A percentile compares a stretch with the other conserved stretches of the same genome.
These are phyloP conservation scores for Distichodus sexfasciatus DNA, from an alignment of 2,797 vertebrate genomes.

Conservation along the genomic window DNA sequence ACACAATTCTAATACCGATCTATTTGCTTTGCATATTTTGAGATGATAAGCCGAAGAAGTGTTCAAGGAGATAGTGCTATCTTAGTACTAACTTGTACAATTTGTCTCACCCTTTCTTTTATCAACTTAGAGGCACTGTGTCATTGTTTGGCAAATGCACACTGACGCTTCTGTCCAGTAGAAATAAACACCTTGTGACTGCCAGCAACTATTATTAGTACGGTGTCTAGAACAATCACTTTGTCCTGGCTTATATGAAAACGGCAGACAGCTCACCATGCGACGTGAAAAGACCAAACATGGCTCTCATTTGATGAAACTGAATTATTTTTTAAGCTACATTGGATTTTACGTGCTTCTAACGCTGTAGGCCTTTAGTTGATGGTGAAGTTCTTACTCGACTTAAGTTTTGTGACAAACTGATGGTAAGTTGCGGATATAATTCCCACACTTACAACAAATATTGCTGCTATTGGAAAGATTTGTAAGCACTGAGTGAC, in stretches of 20 bases:
- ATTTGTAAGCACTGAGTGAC: too few species aligned
- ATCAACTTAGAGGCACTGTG: background rate
- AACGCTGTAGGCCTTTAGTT: too few species aligned
- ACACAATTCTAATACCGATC: too few species aligned
- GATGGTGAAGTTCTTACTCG: background rate
- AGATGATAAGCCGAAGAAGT: too few species aligned
- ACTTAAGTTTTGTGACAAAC: background rate
- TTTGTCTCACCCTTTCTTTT: background rate
- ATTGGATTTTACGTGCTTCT: background rate
- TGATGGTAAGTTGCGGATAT: background rate
- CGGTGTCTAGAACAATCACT: background rate
- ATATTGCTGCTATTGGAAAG: too few species aligned
- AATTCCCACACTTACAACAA: too few species aligned
- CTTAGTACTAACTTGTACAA: too few species aligned
- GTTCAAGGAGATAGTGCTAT: too few species aligned
- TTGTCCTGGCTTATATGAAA: slow-evolving; percentile 5
- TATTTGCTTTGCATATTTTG: too few species aligned
- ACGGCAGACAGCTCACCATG: background rate
- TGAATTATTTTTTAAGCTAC: background rate
- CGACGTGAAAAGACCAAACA: background rate
- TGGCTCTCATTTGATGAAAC: too few species aligned
- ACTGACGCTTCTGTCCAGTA: background rate
- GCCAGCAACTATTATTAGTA: slow-evolving; percentile 27
- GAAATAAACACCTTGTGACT: slow-evolving; percentile 2
- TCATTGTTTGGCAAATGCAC: background rate